Conservation (phyloP, 1,140 invertebrate species). For the Caerostris darwini region DNA sequence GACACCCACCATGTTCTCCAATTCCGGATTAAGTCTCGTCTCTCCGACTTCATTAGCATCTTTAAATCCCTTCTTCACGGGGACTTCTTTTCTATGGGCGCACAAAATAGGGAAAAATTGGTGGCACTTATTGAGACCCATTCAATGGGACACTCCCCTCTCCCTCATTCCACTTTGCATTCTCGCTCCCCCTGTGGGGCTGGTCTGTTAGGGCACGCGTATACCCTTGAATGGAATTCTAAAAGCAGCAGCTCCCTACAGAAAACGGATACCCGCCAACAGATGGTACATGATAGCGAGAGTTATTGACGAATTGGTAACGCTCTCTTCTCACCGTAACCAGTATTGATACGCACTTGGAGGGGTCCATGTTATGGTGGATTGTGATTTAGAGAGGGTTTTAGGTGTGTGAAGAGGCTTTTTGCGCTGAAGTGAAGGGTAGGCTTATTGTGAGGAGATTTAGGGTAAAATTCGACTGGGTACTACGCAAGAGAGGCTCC, state of each 20-base stretch:
- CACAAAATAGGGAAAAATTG: neutral
- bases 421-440: too few species aligned
- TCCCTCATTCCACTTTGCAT: neutral
- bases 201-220: conserved; percentile 10
- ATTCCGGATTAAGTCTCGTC: neutral
- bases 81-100: neutral
- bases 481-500: too few species aligned
- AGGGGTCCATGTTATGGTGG: neutral
- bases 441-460: too few species aligned
- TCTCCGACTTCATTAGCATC: conserved; percentile 10
- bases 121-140: neutral
- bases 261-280: neutral
- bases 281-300: conserved; percentile 28
- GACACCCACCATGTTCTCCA: neutral
- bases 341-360: neutral
- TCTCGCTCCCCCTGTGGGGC: neutral
- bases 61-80: neutral
- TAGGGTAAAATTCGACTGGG: too few species aligned
- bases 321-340: neutral
- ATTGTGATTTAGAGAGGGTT: conserved; percentile 6
- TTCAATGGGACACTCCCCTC: neutral
- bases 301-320: conserved; percentile 34
- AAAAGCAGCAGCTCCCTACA: neutral
- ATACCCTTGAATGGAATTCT: neutral
- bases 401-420: neutral